Percentiles rank a stretch among this genome's conserved stretches.
These are phyloP conservation scores for Antechinus stuartii DNA, from an alignment of 2,113 vertebrate genomes.

Conservation along the genomic window DNA sequence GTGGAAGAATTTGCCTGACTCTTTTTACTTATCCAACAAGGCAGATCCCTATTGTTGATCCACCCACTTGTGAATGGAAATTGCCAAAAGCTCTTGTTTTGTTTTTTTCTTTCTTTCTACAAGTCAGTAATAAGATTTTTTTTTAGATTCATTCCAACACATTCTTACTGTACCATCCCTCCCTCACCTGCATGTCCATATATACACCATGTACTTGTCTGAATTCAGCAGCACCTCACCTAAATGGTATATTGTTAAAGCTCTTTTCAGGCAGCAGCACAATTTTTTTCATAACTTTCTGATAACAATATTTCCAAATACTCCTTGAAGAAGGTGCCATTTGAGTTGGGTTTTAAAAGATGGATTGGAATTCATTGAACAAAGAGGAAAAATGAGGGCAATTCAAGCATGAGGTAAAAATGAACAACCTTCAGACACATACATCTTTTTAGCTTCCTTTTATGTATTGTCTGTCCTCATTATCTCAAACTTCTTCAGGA, in stretches of 20 bases:
- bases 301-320: not conserved
- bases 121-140: not conserved
- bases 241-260: not conserved
- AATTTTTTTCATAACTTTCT: not conserved
- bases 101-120: not conserved
- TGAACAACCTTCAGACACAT: too few relatives aligned
- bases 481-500: not conserved
- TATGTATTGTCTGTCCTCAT: not conserved
- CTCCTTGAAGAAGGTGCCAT: not conserved
- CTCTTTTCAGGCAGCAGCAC: not conserved
- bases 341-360: not conserved
- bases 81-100: not conserved
- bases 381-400: not conserved
- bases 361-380: not conserved
- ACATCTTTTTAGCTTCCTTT: not conserved
- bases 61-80: not conserved
- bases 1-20: not conserved
- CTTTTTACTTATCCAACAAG: not conserved
- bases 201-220: not conserved
- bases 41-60: not conserved
- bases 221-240: not conserved
- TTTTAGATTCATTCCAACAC: not conserved
- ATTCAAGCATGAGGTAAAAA: not conserved
- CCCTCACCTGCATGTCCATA: not conserved
- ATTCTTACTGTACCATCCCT: not conserved